phyloP scores from a whole-genome alignment of 1,140 invertebrate genomes.

The Microplitis mediator region DNA sequence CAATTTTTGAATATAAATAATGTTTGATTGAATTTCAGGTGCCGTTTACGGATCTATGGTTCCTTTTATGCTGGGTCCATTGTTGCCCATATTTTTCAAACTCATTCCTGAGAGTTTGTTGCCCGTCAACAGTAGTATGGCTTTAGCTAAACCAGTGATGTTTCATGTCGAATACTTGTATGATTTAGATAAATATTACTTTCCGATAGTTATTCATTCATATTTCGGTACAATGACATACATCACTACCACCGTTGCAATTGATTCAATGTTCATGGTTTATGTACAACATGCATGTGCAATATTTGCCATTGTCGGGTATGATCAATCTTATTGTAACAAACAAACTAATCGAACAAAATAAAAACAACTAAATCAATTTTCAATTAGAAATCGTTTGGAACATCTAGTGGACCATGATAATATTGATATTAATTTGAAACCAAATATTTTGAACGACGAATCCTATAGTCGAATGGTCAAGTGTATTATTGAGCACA shows the following conservation, averaged over 20 bases:
- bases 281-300: constrained; percentile 39
- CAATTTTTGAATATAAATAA: not conserved
- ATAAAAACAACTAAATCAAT: no score
- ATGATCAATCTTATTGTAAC: not conserved
- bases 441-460: constrained; percentile 24
- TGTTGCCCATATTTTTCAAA: constrained; percentile 27
- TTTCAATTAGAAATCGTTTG: constrained; percentile 33
- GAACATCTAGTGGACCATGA: constrained; percentile 28
- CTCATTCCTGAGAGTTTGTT: constrained; percentile 16
- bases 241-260: constrained; percentile 34
- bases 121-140: constrained; percentile 11
- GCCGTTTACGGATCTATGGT: constrained; percentile 39
- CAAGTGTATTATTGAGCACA: constrained; percentile 35
- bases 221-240: constrained; percentile 39
- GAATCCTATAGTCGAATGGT: constrained; percentile 23
- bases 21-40: constrained; percentile 19
- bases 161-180: constrained; percentile 42
- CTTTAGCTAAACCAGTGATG: constrained; percentile 26
- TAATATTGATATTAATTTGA: constrained; percentile 26
- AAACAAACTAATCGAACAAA: no score
- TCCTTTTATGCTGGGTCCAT: constrained; percentile 38
- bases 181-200: constrained; percentile 40
- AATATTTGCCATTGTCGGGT: constrained; percentile 42
- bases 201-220: constrained; percentile 35
- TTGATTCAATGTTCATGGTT: constrained; percentile 36